Evolutionary conservation across 2,113 vertebrate genomes (phyloP), one percentile per base, ranked within the genome.

Genomic region (Neoarius graeffei): DNA sequence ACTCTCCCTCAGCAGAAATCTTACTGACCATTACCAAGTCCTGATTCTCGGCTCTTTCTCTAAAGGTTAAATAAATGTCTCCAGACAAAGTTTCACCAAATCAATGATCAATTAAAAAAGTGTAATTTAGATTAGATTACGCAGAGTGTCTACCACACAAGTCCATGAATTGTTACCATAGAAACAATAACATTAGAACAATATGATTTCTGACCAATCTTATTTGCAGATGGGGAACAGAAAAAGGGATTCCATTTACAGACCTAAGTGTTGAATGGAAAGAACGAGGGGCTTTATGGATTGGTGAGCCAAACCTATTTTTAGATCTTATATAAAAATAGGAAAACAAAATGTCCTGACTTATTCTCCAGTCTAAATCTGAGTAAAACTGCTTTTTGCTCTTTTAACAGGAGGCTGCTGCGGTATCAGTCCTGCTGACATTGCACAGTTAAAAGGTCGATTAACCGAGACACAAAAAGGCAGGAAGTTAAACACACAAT

Each of bases 341-440:
- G 17, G 17, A 10, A n/a, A 42, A 17, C 8, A 35, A 81, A 69
- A 81, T 80, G 1, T 69, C 23, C 23, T 73, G 54, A 27, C 5
- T 42, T 71, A 66, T 73, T 17, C 6, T 5, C 5, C 62, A 82
- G 57, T 60, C n/a, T 54, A 30, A 13, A 79, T 62, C 8, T 19
- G 13, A 52, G 6, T 64, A 42, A 42, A 15, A 67, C 10, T 50
- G 8, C 4, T 35, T 79, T 71, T 88, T 69, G 81, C 42, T 81
- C 71, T 23, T 88, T 87, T 56, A 9, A 76, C 54, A 96, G 96
- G 96, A 5, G 96, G 96, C 20, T 96, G 96, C 89, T 97, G 96
- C 73, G 90, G 94, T 7, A 88, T 95, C 1, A 5, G 91, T 66
- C 95, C 96, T 0, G 71, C 91, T 83, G 92, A 95, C 35, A 95